Evolutionary conservation across 2,797 vertebrate genomes (phyloP).

Genomic region (Oreonectes daqikongensis): DNA sequence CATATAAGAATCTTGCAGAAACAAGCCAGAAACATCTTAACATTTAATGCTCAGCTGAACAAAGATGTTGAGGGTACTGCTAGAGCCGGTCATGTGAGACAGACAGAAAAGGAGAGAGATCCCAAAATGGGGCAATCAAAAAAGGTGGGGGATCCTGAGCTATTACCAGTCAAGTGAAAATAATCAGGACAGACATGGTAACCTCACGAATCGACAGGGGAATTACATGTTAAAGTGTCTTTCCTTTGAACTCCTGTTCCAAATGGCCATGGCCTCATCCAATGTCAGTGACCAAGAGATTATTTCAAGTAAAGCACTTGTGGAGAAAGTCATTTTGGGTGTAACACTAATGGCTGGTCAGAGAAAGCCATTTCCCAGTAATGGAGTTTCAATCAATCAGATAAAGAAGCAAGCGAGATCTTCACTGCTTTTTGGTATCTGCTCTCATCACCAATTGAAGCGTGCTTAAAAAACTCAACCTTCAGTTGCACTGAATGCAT

Average conservation of each 20-base stretch:
- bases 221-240: slow-evolving; percentile 49
- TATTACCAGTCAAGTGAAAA: slow-evolving; percentile 53
- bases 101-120: slow-evolving; percentile 23
- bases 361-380: slow-evolving; percentile 10
- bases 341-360: slow-evolving; percentile 23
- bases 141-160: slow-evolving; percentile 13
- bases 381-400: slow-evolving; percentile 38
- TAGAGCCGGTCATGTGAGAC: slow-evolving; percentile 18
- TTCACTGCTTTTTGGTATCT: background rate
- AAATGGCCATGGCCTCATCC: slow-evolving; percentile 40
- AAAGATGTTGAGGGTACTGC: background rate
- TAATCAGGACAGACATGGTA: slow-evolving; percentile 49
- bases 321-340: slow-evolving; percentile 33
- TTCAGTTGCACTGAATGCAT: background rate
- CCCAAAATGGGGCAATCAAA: slow-evolving; percentile 4
- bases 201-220: slow-evolving; percentile 49
- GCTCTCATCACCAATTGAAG: slow-evolving; percentile 17
- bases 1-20: background rate
- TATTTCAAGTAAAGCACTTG: slow-evolving; percentile 21
- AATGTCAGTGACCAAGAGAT: slow-evolving; percentile 36
- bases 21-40: background rate
- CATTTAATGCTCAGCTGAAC: slow-evolving; percentile 40
- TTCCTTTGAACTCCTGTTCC: slow-evolving; percentile 32
- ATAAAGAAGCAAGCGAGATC: background rate
- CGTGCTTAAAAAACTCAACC: background rate